Evolutionary conservation across 2,113 vertebrate species (phyloP).

Genomic region (Festucalex cinctus): DNA sequence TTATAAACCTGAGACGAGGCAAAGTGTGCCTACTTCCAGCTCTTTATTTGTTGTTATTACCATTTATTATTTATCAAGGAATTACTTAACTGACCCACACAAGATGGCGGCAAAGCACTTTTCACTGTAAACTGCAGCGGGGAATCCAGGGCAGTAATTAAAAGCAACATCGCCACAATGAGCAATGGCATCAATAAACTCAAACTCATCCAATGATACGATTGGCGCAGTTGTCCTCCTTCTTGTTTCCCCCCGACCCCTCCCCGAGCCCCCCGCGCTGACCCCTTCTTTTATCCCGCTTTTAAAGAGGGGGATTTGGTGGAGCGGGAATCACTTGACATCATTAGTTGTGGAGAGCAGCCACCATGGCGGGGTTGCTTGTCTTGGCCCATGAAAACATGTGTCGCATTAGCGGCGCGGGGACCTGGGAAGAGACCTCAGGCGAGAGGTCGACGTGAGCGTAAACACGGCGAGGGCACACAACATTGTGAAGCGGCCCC

Average conservation of each 20-base stretch:
- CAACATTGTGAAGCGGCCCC: neutral
- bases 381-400: slow-evolving; percentile 72
- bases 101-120: too few species aligned
- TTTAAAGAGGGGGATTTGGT: slow-evolving; percentile 70
- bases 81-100: too few species aligned
- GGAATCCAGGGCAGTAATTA: slow-evolving; percentile 78
- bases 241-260: slow-evolving; percentile 33
- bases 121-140: too few species aligned
- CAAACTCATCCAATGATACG: slow-evolving; percentile 73
- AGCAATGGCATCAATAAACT: slow-evolving; percentile 71
- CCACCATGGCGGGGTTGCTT: slow-evolving; percentile 71
- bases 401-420: slow-evolving; percentile 64
- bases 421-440: slow-evolving; percentile 63
- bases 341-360: slow-evolving; percentile 76
- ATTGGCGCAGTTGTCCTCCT: slow-evolving; percentile 55
- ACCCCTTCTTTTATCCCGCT: slow-evolving; percentile 46
- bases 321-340: slow-evolving; percentile 75
- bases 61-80: too few species aligned
- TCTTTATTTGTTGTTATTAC: too few species aligned
- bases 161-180: slow-evolving; percentile 77
- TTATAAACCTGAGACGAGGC: too few species aligned
- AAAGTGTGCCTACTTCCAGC: too few species aligned
- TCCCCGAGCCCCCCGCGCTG: slow-evolving; percentile 15
- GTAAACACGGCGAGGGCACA: neutral
- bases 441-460: slow-evolving; percentile 65